These are phyloP conservation scores for Mallateleia sp. DNA, from an alignment of 2,888 invertebrate genomes.

Conservation along the genomic window DNA sequence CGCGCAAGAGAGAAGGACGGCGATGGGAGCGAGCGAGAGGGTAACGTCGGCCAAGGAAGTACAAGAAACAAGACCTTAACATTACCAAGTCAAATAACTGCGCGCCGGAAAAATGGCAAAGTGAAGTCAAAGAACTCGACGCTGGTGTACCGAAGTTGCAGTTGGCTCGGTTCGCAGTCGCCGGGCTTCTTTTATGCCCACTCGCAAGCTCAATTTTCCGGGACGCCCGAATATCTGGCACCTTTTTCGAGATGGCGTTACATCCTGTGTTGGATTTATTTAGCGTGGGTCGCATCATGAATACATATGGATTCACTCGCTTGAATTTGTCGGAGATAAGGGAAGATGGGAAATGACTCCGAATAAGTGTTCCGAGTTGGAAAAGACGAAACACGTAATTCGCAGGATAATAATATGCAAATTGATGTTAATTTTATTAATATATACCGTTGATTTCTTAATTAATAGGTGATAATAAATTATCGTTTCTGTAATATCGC, in stretches of 20 bases:
- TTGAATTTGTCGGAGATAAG: slow-evolving; percentile 37
- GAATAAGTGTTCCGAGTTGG: slow-evolving; percentile 35
- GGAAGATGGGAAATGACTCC: not conserved
- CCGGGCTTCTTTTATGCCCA: slow-evolving; percentile 54
- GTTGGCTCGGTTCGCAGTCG: slow-evolving; percentile 80
- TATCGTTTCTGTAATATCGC: slow-evolving; percentile 41
- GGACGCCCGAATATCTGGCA: slow-evolving; percentile 79
- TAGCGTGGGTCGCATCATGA: slow-evolving; percentile 78
- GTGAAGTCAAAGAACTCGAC: slow-evolving; percentile 80
- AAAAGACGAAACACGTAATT: slow-evolving; percentile 6
- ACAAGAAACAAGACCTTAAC: slow-evolving; percentile 82
- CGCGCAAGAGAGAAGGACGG: slow-evolving; percentile 18
- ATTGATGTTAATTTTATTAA: slow-evolving; percentile 58
- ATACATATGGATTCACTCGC: slow-evolving; percentile 83
- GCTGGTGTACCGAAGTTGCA: slow-evolving; percentile 82
- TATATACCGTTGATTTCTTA: slow-evolving; percentile 43
- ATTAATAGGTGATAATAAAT: slow-evolving; percentile 55
- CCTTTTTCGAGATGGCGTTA: slow-evolving; percentile 73
- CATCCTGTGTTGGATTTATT: slow-evolving; percentile 80
- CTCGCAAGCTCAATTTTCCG: slow-evolving; percentile 81
- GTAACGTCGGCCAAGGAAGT: slow-evolving; percentile 53
- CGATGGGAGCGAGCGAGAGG: slow-evolving; percentile 26
- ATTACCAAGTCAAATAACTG: slow-evolving; percentile 89
- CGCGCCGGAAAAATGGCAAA: slow-evolving; percentile 85
- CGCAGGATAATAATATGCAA: slow-evolving; percentile 38